Evolutionary conservation across 2,888 invertebrate species (phyloP).

Genomic region (Dendrolimus houi): DNA sequence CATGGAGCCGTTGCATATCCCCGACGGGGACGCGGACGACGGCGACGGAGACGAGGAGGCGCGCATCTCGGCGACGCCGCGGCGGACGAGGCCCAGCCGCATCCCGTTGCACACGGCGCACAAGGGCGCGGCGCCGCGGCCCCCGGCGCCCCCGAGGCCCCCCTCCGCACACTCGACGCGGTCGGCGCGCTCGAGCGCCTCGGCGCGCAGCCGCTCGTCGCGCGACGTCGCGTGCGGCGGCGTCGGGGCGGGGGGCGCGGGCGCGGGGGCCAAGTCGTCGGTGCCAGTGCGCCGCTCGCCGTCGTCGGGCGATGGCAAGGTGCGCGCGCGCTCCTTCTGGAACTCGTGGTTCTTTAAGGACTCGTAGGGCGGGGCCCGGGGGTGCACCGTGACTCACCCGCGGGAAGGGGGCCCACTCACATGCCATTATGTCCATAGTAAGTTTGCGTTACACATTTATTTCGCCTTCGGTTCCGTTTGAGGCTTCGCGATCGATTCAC

Average conservation of each 20-base stretch:
- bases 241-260: slow-evolving; percentile 34
- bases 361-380: slow-evolving; percentile 17
- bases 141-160: slow-evolving; percentile 46
- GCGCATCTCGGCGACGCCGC: slow-evolving; percentile 76
- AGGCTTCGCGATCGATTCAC: background rate
- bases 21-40: slow-evolving; percentile 68
- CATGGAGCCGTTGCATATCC: slow-evolving; percentile 61
- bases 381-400: slow-evolving; percentile 13
- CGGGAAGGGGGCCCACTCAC: slow-evolving; percentile 17
- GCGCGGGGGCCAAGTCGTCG: slow-evolving; percentile 48
- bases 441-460: slow-evolving; percentile 34
- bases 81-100: slow-evolving; percentile 73
- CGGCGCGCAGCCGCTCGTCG: slow-evolving; percentile 21
- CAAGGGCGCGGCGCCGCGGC: slow-evolving; percentile 75
- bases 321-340: slow-evolving; percentile 84
- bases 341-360: slow-evolving; percentile 76
- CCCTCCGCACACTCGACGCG: slow-evolving; percentile 30
- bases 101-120: slow-evolving; percentile 79
- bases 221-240: slow-evolving; percentile 29
- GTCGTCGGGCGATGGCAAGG: slow-evolving; percentile 76
- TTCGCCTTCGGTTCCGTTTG: background rate
- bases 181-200: slow-evolving; percentile 37
- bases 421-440: slow-evolving; percentile 75
- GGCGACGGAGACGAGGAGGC: slow-evolving; percentile 66
- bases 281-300: slow-evolving; percentile 51